Evolutionary conservation across 2,113 vertebrate species (phyloP).

Genomic region (Meriones unguiculatus): DNA sequence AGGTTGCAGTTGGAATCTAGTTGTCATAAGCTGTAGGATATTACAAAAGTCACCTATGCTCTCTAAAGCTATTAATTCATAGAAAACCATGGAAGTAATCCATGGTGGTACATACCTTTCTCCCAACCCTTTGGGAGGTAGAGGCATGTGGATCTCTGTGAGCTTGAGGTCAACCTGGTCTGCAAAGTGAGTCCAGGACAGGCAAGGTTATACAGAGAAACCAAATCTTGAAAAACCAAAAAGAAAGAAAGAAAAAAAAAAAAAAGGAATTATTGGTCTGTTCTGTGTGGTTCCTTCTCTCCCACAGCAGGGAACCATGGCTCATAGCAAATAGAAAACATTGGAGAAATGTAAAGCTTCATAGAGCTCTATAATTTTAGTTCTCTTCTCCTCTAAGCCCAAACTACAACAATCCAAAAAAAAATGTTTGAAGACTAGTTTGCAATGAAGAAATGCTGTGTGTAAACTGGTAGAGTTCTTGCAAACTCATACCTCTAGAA

Average conservation of each 20-base stretch:
- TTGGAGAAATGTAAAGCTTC: too few species aligned
- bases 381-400: conserved; percentile 21
- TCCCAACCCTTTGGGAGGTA: too few species aligned
- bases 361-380: not conserved
- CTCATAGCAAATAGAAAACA: too few species aligned
- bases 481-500: not conserved
- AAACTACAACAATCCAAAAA: not conserved
- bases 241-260: not conserved
- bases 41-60: conserved; percentile 12
- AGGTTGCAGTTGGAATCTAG: not conserved
- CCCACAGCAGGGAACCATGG: too few species aligned
- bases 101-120: too few species aligned
- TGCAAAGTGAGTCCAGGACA: too few species aligned
- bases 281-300: not conserved
- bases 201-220: too few species aligned
- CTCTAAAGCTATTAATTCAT: conserved; percentile 4
- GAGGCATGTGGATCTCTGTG: too few species aligned
- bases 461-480: not conserved
- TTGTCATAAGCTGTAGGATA: not conserved
- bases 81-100: too few species aligned
- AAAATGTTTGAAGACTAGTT: not conserved
- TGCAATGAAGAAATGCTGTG: not conserved
- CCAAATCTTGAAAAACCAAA: too few species aligned
- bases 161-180: too few species aligned
- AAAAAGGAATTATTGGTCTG: not conserved